Evolutionary conservation across 2,113 vertebrate species (phyloP), one percentile per base, ranked within the genome.

Genomic region (Numida meleagris): DNA sequence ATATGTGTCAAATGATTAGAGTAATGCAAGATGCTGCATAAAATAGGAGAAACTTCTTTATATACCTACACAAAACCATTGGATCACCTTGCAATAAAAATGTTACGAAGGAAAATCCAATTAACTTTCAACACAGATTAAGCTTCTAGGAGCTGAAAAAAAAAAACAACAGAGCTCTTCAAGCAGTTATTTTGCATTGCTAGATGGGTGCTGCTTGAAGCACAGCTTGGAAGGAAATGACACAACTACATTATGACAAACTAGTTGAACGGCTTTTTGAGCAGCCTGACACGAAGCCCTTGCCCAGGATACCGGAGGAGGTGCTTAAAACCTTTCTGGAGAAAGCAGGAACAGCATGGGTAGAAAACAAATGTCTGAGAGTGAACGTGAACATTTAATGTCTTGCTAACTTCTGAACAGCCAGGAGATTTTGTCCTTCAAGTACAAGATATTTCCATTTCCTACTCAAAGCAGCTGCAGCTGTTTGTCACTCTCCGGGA

Each of bases 201-300:
- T 36, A 74, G 40, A 43, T 25, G 57, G 73, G 67, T 23, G 27
- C 27, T 8, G 46, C 65, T 17, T 6, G 58, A 48, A 45, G 51
- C 5, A 1, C 19, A 27, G 57, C 38, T 1, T 2, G 42, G 82
- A 74, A 45, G 55, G 58, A 33, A 66, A 23, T 1, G 18, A 73
- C 29, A 51, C 40, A 57, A 36, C 18, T 18, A 5, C 1, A 0
- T 31, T 23, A 31, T 13, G 53, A 42, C 9, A 11, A 66, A 42
- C 31, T 0, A 50, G 34, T 14, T 7, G 14, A 33, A 80, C 20
- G 20, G 45, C 73, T 66, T 74, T 65, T 33, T 10, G 14, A 58
- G 61, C 4, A 3, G 21, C 10, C 1, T 10, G 33, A 74, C 1
- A 1, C 4, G 5, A 4, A 42, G 43, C 7, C 7, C 11, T 31